phyloP scores from a whole-genome alignment of 2,113 vertebrate species.

The Crotalus helleri region DNA sequence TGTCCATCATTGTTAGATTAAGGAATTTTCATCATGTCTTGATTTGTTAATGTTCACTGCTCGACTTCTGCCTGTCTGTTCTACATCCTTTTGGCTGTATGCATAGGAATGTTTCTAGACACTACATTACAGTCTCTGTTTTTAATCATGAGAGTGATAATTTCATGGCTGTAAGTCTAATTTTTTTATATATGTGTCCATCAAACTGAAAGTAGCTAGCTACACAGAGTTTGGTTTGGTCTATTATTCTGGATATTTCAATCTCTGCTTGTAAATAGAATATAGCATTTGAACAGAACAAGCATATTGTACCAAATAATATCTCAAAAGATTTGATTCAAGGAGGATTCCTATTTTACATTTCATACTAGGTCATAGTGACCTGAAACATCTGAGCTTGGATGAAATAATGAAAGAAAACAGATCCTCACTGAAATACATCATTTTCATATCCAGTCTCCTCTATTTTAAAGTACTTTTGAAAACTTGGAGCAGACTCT shows the following conservation, averaged over 20 bases:
- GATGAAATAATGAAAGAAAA: conserved; percentile 42
- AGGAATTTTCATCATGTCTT: not conserved
- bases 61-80: not conserved
- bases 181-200: not conserved
- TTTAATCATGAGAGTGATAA: not conserved
- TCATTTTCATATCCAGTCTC: conserved; percentile 37
- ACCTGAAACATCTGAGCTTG: conserved; percentile 8
- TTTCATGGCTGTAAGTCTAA: not conserved
- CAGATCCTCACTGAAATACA: conserved; percentile 41
- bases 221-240: not conserved
- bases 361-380: not conserved
- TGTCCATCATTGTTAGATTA: not conserved
- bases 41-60: not conserved
- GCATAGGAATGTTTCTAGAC: not conserved
- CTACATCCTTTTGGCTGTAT: not conserved
- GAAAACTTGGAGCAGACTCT: conserved; percentile 38
- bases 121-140: not conserved
- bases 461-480: conserved; percentile 38
- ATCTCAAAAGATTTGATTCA: not conserved
- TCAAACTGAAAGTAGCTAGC: not conserved
- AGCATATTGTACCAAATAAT: not conserved
- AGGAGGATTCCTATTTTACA: not conserved
- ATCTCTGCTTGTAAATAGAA: conserved; percentile 45
- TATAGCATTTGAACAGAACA: conserved; percentile 23
- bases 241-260: not conserved